Conservation (phyloP, 2,888 invertebrate species). For the Trachelus tabidus region DNA sequence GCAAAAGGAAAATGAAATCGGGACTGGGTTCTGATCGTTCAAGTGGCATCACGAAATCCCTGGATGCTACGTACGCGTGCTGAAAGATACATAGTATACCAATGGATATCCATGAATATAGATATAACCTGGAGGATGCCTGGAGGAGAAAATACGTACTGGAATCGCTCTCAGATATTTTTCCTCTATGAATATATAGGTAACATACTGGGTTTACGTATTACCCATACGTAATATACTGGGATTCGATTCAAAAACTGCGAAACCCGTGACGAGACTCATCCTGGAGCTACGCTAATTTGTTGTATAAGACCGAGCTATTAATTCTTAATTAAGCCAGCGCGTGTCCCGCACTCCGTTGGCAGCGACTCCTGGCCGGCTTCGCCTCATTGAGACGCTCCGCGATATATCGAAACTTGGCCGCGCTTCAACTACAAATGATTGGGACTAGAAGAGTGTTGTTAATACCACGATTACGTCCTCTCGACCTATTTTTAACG, state of each 20-base stretch:
- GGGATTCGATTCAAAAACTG: background rate
- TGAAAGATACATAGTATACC: background rate
- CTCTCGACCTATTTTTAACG: slow-evolving; percentile 40
- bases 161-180: background rate
- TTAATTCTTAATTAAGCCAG: slow-evolving; percentile 58
- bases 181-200: background rate
- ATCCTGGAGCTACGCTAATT: slow-evolving; percentile 19
- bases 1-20: background rate
- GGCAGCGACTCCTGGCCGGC: slow-evolving; percentile 46
- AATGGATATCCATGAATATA: background rate
- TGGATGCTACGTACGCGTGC: background rate
- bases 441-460: slow-evolving; percentile 50
- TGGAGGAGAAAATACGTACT: background rate
- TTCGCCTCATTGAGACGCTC: slow-evolving; percentile 53
- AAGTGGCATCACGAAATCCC: background rate
- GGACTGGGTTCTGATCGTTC: background rate
- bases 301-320: slow-evolving; percentile 35
- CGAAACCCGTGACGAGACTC: background rate
- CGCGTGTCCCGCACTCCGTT: slow-evolving; percentile 39
- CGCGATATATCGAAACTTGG: slow-evolving; percentile 59
- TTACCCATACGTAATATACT: background rate
- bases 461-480: slow-evolving; percentile 46
- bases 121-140: background rate
- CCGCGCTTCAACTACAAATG: slow-evolving; percentile 56
- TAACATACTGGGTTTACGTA: too few relatives aligned